Evolutionary conservation across 2,113 vertebrate genomes (phyloP).

Genomic region (Opisthocomus hoazin): DNA sequence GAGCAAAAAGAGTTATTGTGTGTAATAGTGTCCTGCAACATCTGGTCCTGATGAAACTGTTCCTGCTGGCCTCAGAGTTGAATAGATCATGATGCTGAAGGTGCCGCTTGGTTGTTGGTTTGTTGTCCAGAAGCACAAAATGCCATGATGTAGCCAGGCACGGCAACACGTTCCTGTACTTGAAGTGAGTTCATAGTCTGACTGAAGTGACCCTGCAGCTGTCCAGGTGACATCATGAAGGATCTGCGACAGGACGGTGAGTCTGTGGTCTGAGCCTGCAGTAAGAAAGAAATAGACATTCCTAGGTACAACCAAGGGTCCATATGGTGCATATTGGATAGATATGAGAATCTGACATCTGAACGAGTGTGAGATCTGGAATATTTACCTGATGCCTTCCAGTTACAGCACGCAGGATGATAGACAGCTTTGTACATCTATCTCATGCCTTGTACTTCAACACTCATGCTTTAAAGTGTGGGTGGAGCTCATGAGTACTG

Average conservation of each 20-base stretch:
- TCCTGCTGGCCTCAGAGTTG: background rate
- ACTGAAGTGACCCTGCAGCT: background rate
- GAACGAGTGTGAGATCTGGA: background rate
- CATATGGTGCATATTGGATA: background rate
- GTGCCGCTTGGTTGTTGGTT: rapidly evolving
- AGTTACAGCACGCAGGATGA: background rate
- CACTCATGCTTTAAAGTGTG: background rate
- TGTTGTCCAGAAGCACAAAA: background rate
- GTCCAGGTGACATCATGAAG: background rate
- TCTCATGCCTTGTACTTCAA: background rate
- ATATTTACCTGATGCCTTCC: background rate
- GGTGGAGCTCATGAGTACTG: background rate
- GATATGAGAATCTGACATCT: background rate
- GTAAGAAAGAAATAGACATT: background rate
- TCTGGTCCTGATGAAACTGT: background rate
- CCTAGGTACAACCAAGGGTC: background rate
- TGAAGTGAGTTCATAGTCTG: background rate
- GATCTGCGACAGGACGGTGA: rapidly evolving
- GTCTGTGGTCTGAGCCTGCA: background rate
- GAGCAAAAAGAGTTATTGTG: background rate
- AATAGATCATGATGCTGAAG: background rate
- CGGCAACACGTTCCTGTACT: background rate
- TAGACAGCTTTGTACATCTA: background rate
- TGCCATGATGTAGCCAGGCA: background rate
- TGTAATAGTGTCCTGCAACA: background rate